A percentile compares a stretch with the other conserved stretches of the same genome.
phyloP scores from a whole-genome alignment of 2,888 invertebrate species.

The Diadegma fenestrale region DNA sequence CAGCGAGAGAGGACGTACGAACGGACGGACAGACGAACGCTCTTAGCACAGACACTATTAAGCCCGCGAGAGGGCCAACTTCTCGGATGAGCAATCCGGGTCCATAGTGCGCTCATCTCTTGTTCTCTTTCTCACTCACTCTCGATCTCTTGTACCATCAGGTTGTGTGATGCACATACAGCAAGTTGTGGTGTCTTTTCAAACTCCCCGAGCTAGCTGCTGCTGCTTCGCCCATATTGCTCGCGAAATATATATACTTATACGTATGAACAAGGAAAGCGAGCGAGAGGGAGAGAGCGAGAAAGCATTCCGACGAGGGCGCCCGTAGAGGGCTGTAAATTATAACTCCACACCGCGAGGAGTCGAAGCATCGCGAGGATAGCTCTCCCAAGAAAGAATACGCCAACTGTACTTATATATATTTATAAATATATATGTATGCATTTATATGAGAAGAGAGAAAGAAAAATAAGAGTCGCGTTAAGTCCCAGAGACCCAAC shows the following conservation, averaged over 20 bases:
- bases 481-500: slow-evolving; percentile 79
- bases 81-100: slow-evolving; percentile 60
- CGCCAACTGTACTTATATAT: slow-evolving; percentile 28
- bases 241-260: slow-evolving; percentile 19
- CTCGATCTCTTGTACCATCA: slow-evolving; percentile 30
- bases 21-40: slow-evolving; percentile 67
- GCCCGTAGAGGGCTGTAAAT: slow-evolving; percentile 81
- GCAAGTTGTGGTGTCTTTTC: slow-evolving; percentile 48
- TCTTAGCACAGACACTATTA: slow-evolving; percentile 75
- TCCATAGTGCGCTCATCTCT: slow-evolving; percentile 57
- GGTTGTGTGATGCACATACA: slow-evolving; percentile 25
- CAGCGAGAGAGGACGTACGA: slow-evolving; percentile 65
- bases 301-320: slow-evolving; percentile 63
- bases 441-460: slow-evolving; percentile 60
- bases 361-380: slow-evolving; percentile 77
- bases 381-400: slow-evolving; percentile 66
- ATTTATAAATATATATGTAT: slow-evolving; percentile 5
- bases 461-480: slow-evolving; percentile 78
- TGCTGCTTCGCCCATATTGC: slow-evolving; percentile 34
- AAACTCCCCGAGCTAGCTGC: slow-evolving; percentile 56
- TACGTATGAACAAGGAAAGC: background rate
- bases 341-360: slow-evolving; percentile 83
- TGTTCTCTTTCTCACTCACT: slow-evolving; percentile 34
- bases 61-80: slow-evolving; percentile 64
- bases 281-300: slow-evolving; percentile 5